Conservation (phyloP, 2,113 vertebrate species). For the Corythaeola cristata region DNA sequence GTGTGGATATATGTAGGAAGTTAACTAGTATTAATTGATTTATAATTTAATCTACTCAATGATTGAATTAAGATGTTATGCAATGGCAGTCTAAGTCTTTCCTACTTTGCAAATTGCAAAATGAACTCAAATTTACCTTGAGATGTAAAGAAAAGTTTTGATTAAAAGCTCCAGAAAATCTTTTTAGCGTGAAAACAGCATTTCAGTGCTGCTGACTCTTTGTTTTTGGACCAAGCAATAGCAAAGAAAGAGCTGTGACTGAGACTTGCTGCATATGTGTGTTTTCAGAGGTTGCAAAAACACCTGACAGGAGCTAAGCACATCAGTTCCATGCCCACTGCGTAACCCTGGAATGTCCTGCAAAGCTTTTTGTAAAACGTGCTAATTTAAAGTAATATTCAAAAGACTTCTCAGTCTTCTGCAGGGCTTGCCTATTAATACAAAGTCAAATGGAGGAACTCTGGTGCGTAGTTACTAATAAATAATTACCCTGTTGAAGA, state of each 20-base stretch:
- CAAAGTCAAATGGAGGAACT: background rate
- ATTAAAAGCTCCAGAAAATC: background rate
- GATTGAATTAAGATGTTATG: background rate
- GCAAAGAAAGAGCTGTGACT: background rate
- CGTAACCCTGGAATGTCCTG: background rate
- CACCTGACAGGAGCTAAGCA: background rate
- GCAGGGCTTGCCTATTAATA: background rate
- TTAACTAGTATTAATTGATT: background rate
- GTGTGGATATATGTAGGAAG: background rate
- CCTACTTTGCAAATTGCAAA: background rate
- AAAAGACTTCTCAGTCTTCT: background rate
- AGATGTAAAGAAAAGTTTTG: background rate
- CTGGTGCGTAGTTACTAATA: background rate
- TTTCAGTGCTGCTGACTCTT: background rate
- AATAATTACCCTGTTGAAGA: background rate
- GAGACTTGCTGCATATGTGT: background rate
- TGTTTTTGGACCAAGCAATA: background rate
- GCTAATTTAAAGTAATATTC: background rate
- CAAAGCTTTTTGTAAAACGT: background rate
- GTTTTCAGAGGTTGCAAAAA: background rate
- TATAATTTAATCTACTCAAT: background rate
- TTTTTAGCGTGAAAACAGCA: background rate
- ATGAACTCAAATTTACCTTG: background rate
- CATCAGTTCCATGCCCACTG: background rate
- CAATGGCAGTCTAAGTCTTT: background rate